Evolutionary conservation across 2,888 invertebrate genomes (phyloP), one percentile per base, ranked within the genome.

Genomic region (Melanophora roralis): DNA sequence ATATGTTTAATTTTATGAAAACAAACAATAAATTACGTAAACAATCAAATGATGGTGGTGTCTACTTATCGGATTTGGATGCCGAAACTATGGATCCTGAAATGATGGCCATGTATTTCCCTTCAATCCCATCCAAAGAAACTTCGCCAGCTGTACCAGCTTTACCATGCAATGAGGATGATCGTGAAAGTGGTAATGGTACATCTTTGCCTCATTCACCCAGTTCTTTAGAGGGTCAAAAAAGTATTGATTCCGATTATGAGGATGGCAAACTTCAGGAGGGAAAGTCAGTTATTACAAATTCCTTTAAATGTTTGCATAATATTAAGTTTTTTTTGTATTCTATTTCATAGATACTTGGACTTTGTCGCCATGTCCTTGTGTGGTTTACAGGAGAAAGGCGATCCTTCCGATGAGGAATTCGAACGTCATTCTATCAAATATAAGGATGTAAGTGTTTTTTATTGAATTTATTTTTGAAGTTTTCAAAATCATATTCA

Each of bases 101-200:
- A 90, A 93, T 96, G 82, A 94, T 96, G 83, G 93, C 96, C 86
- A 92, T 98, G 85, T 96, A 98, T 92, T 93, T 98, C 90, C 93
- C 96, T 85, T 89, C 93, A 14, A 83, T 85, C 3, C 51, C 74
- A 23, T 64, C 83, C 12, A 85, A 86, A 71, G 85, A 84, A 49
- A 67, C 21, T 3, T 77, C 79, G 14, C n/a, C 76, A 19, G 72
- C 79, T 1, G 69, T 67, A n/a, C 57, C 47, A 23, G 27, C 40
- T 6, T 7, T 76, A 9, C 68, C 75, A 23, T 71, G 51, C 6
- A 83, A 95, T 80, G 97, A 98, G 84, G 97, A 97, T 89, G 98
- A 98, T 91, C 95, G 95, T 83, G 98, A 98, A 91, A 98, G 98
- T 79, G 98, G 98, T 82, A 97, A 97, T 89, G 98, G 98, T 47